phyloP scores from a whole-genome alignment of 2,113 vertebrate genomes.

The Anguilla rostrata region DNA sequence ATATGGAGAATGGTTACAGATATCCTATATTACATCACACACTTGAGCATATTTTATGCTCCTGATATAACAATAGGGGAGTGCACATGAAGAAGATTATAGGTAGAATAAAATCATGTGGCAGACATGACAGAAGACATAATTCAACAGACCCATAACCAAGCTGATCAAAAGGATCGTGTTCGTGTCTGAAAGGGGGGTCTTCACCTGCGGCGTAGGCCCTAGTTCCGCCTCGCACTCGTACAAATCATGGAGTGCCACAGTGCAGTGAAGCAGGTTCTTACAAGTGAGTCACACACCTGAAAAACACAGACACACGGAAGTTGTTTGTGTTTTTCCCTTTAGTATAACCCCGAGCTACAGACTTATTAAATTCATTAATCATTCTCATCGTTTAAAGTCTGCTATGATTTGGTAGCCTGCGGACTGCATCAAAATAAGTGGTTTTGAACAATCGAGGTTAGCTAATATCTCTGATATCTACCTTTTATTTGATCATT shows the following conservation, averaged over 20 bases:
- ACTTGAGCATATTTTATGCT: not conserved
- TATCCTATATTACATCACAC: not conserved
- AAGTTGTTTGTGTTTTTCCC: conserved; percentile 55
- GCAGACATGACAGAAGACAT: not conserved
- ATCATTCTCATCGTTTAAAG: conserved; percentile 48
- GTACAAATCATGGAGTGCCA: not conserved
- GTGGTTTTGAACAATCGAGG: conserved; percentile 34
- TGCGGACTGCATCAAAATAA: conserved; percentile 26
- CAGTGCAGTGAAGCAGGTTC: conserved; percentile 47
- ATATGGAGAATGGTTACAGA: not conserved
- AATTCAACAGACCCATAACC: not conserved
- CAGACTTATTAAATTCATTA: conserved; percentile 64
- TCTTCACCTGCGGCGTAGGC: not conserved
- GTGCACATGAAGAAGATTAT: not conserved
- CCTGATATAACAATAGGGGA: not conserved
- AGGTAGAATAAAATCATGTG: not conserved
- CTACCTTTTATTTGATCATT: conserved; percentile 36
- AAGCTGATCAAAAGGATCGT: not conserved
- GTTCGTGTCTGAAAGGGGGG: not conserved
- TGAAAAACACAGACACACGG: conserved; percentile 49
- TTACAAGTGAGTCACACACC: conserved; percentile 52
- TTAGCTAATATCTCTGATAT: conserved; percentile 19
- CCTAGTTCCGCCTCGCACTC: not conserved
- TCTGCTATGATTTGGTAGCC: conserved; percentile 38
- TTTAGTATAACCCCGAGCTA: conserved; percentile 53